Evolutionary conservation across 2,797 vertebrate genomes (phyloP).

Genomic region (Babyrousa celebensis): DNA sequence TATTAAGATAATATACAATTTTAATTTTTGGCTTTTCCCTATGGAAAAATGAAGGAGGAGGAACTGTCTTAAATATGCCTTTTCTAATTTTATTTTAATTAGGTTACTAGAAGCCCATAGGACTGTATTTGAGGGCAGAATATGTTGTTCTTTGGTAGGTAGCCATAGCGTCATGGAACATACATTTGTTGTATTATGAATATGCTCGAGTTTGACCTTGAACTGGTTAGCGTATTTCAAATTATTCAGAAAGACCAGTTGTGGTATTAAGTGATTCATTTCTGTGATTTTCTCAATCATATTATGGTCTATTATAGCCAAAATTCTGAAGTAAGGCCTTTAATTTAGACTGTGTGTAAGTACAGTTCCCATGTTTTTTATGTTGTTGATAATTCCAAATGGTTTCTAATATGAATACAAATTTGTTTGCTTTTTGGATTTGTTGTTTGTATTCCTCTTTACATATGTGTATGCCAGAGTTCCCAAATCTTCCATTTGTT

Average conservation of each 20-base stretch:
- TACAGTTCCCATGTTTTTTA: slow-evolving; percentile 49
- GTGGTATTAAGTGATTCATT: slow-evolving; percentile 59
- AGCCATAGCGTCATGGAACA: neutral
- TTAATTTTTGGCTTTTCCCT: slow-evolving; percentile 29
- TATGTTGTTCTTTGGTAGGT: slow-evolving; percentile 48
- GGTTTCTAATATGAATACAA: slow-evolving; percentile 67
- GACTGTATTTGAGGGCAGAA: slow-evolving; percentile 45
- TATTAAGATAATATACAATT: slow-evolving; percentile 61
- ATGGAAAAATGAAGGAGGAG: slow-evolving; percentile 24
- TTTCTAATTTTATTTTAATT: slow-evolving; percentile 69
- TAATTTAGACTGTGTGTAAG: slow-evolving; percentile 55
- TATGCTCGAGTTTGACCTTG: slow-evolving; percentile 57
- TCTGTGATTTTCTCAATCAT: slow-evolving; percentile 29
- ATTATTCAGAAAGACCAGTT: slow-evolving; percentile 49
- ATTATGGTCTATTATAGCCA: slow-evolving; percentile 55
- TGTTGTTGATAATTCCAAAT: slow-evolving; percentile 69
- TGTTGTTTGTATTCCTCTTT: slow-evolving; percentile 70
- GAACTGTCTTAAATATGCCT: slow-evolving; percentile 31
- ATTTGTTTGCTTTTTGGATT: slow-evolving; percentile 50
- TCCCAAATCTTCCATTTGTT: slow-evolving; percentile 54
- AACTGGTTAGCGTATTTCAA: slow-evolving; percentile 44
- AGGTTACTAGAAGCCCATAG: slow-evolving; percentile 5
- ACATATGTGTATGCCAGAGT: slow-evolving; percentile 64
- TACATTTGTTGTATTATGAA: slow-evolving; percentile 26
- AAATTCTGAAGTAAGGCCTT: slow-evolving; percentile 69